Base-by-base conservation (phyloP, 2,113 vertebrate species). In the Plotosus lineatus region DNA sequence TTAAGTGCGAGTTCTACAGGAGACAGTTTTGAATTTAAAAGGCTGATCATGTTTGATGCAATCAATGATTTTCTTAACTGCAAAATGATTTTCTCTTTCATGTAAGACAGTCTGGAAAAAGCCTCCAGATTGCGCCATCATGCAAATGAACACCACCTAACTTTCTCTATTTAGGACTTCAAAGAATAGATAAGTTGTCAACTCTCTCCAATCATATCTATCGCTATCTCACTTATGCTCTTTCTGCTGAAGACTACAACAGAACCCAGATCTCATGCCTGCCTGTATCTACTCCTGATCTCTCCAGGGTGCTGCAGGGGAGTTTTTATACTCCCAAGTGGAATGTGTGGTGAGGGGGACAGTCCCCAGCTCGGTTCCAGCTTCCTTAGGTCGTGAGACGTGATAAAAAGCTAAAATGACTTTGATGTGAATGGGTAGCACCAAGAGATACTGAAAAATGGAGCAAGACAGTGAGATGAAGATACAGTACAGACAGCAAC, bases 341-440 rank as follows among this genome's bases (percentile, higher is more conserved):
- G 82, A 46, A 66, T 66, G 68, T 3, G 6, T 77, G 66, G 17
- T 65, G 36, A 83, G 61, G 71, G 71, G 55, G 56, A 40, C 72
- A 12, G 79, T 71, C 81, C 68, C 65, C 40, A 51, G 78, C 74
- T 44, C 75, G n/a, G 80, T 78, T 72, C 84, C 83, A 72, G 28
- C 69, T 83, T 75, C 84, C 74, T 80, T 36, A 23, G 77, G 50
- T 74, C 71, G 63, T 84, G 80, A 84, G 83, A 72, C 76, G 77
- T 87, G 83, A 86, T 85, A 83, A 85, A 80, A 74, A 55, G 51
- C 23, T 53, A 61, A 23, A 68, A 78, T 68, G 66, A 77, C 86
- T 87, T 89, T 89, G 85, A 87, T 87, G 80, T 87, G 78, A 61
- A 31, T 68, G 73, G 73, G 71, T 38, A 79, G 55, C n/a, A 28